Conservation (phyloP, 2,797 vertebrate species). For the Propithecus perrieri region DNA sequence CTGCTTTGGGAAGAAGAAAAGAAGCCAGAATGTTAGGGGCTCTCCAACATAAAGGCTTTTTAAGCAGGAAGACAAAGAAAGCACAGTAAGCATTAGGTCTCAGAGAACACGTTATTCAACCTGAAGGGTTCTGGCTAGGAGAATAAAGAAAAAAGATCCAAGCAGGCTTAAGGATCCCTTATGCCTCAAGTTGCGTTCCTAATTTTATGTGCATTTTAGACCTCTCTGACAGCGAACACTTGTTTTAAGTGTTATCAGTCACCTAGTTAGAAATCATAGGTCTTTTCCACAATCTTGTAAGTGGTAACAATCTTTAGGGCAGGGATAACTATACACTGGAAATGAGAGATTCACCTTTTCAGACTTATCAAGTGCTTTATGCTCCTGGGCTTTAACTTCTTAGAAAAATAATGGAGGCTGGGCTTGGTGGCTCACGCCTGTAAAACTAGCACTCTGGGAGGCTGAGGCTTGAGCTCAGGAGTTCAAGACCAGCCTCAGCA, state of each 20-base stretch:
- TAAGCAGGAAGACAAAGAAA: constrained; percentile 45
- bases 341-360: not conserved
- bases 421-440: too few species aligned
- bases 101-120: constrained; percentile 21
- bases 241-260: constrained; percentile 7
- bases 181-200: not conserved
- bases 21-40: not conserved
- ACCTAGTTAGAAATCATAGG: not conserved
- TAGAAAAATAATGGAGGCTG: not conserved
- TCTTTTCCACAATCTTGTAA: not conserved
- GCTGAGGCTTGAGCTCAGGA: too few species aligned
- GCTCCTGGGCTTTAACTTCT: constrained; percentile 9
- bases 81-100: not conserved
- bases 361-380: not conserved
- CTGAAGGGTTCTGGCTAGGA: not conserved
- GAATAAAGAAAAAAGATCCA: constrained; percentile 52
- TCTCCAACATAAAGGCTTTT: constrained; percentile 31
- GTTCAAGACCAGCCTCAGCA: too few species aligned
- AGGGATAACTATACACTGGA: not conserved
- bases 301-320: constrained; percentile 42
- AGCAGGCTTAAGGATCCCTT: not conserved
- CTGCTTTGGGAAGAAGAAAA: not conserved
- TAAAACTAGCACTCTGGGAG: too few species aligned
- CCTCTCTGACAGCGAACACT: not conserved
- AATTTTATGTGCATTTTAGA: not conserved